phyloP scores from a whole-genome alignment of 2,888 invertebrate genomes.

The Gymnoscelis rufifasciata region DNA sequence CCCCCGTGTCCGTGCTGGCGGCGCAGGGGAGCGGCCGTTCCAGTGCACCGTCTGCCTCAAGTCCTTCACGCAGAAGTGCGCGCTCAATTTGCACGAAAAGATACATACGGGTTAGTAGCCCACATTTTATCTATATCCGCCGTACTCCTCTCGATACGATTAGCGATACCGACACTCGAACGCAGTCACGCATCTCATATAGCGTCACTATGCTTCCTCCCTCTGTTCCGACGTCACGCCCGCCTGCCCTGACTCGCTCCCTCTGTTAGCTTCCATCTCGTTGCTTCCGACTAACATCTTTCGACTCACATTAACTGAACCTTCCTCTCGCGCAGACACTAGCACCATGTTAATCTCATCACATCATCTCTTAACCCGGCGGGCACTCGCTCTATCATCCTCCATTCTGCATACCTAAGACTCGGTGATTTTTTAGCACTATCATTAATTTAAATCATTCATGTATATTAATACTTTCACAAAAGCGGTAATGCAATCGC shows the following conservation, averaged over 20 bases:
- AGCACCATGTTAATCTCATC: constrained; percentile 57
- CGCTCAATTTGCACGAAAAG: constrained; percentile 81
- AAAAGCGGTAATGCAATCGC: constrained; percentile 80
- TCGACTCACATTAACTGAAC: constrained; percentile 40
- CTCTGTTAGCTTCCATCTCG: constrained; percentile 68
- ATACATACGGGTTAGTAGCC: constrained; percentile 82
- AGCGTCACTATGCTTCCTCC: constrained; percentile 70
- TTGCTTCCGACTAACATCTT: constrained; percentile 73
- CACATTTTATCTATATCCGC: constrained; percentile 66
- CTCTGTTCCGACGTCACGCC: constrained; percentile 73
- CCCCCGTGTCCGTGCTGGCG: constrained; percentile 64
- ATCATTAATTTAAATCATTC: constrained; percentile 52
- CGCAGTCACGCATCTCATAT: constrained; percentile 63
- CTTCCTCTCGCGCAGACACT: constrained; percentile 62
- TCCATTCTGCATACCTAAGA: constrained; percentile 51
- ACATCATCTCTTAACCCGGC: constrained; percentile 54
- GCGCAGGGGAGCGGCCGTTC: constrained; percentile 81
- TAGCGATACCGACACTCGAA: constrained; percentile 57
- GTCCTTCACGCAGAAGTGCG: constrained; percentile 82
- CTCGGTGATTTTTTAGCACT: constrained; percentile 58
- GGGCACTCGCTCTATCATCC: constrained; percentile 47
- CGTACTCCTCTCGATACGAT: constrained; percentile 60
- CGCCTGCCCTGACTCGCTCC: constrained; percentile 64
- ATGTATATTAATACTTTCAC: constrained; percentile 75
- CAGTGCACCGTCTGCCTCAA: constrained; percentile 81